A percentile compares a stretch with the other conserved stretches of the same genome.
Conservation (phyloP, 2,113 vertebrate species). For the Muntiacus muntjak region DNA sequence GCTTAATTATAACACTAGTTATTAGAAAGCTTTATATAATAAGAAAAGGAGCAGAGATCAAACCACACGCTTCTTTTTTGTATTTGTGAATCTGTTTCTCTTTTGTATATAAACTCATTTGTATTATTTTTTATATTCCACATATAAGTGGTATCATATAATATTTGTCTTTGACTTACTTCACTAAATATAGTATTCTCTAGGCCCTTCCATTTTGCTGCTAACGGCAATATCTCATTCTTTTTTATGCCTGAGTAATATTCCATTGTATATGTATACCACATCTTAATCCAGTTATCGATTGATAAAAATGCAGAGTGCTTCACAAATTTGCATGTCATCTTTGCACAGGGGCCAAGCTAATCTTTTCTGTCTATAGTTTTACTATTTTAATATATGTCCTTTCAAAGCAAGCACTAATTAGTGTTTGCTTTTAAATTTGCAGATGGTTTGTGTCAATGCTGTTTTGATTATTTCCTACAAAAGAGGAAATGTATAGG, state of each 20-base stretch:
- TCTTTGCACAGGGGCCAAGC: not conserved
- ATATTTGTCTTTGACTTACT: not conserved
- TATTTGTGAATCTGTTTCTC: not conserved
- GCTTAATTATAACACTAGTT: not conserved
- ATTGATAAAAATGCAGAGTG: not conserved
- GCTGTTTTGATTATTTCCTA: not conserved
- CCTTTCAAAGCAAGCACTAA: not conserved
- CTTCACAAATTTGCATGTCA: not conserved
- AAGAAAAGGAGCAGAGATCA: not conserved
- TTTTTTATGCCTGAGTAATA: not conserved
- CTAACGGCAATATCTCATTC: not conserved
- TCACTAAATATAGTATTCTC: not conserved
- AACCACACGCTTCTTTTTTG: not conserved
- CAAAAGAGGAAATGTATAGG: not conserved
- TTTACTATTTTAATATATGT: not conserved
- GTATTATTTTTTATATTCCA: not conserved
- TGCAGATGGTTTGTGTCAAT: not conserved
- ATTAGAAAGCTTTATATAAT: not conserved
- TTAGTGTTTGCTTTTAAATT: not conserved
- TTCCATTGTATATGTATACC: not conserved
- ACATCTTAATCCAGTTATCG: not conserved
- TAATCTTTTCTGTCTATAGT: not conserved
- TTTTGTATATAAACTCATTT: not conserved
- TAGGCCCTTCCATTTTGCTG: not conserved
- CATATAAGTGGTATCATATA: not conserved